phyloP scores from a whole-genome alignment of 23 tunicate genomes.

The Trididemnum clinides region DNA sequence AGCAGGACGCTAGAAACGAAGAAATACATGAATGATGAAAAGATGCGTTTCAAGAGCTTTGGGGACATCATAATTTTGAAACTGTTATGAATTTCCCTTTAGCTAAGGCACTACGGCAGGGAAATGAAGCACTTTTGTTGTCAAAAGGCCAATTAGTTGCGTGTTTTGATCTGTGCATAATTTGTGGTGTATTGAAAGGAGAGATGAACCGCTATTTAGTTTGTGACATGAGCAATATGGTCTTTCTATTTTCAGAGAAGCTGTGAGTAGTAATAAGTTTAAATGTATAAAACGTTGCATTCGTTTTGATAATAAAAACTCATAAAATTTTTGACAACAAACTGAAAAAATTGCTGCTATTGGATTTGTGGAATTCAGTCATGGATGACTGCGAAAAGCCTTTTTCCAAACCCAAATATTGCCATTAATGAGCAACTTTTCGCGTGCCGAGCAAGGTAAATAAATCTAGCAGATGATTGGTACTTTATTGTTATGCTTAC shows the following conservation, averaged over 20 bases:
- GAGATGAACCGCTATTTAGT: background rate
- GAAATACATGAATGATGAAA: background rate
- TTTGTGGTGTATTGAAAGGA: background rate
- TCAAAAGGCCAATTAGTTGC: background rate
- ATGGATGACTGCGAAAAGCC: background rate
- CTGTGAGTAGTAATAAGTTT: background rate
- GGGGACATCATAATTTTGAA: background rate
- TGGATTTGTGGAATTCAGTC: background rate
- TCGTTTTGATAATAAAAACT: too few species aligned
- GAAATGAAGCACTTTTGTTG: background rate
- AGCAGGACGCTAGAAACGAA: background rate
- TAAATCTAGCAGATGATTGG: background rate
- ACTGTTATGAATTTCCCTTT: too few species aligned
- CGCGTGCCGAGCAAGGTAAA: background rate
- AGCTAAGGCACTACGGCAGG: background rate
- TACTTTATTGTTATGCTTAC: background rate
- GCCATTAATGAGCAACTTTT: too few species aligned
- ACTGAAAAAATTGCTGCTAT: background rate
- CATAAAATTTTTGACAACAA: background rate
- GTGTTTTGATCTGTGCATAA: background rate
- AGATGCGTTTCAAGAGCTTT: background rate
- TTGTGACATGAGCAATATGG: background rate
- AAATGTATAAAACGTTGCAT: background rate
- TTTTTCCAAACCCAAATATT: background rate
- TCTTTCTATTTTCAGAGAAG: background rate